Percentiles rank a stretch among this genome's conserved stretches.
These are phyloP conservation scores for Crossaster papposus DNA, from an alignment of 53 echinoderm and acorn worm genomes.

Conservation along the genomic window DNA sequence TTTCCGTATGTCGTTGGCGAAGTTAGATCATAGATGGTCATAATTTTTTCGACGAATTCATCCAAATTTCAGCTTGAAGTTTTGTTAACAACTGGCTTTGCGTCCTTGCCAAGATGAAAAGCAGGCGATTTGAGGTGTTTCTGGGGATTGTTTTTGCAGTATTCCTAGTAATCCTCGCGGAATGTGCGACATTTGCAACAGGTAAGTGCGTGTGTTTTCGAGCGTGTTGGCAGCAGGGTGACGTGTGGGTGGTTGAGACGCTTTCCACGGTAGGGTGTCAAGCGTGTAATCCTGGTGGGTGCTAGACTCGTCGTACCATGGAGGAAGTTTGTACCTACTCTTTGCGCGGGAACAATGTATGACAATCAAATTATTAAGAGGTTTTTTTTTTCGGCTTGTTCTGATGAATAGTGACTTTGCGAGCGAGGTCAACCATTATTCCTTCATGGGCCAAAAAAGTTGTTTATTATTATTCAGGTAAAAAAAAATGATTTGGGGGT, in stretches of 20 bases:
- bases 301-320: background rate
- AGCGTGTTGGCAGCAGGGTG: background rate
- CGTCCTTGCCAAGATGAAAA: background rate
- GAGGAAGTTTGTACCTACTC: too few relatives aligned
- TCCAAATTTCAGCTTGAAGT: background rate
- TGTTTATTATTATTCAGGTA: too few relatives aligned
- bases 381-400: too few relatives aligned
- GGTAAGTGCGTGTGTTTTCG: background rate
- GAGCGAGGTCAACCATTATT: too few relatives aligned
- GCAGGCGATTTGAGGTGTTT: background rate
- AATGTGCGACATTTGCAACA: background rate
- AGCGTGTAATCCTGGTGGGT: background rate
- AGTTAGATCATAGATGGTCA: too few relatives aligned
- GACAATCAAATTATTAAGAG: background rate
- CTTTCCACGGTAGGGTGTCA: background rate
- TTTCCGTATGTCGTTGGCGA: too few relatives aligned
- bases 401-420: too few relatives aligned
- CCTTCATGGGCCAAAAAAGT: too few relatives aligned
- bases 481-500: too few relatives aligned
- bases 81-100: constrained; percentile 4
- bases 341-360: background rate
- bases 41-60: too few relatives aligned
- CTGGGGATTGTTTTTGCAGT: constrained; percentile 9
- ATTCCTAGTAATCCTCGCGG: background rate
- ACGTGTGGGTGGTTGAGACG: background rate